phyloP scores from a whole-genome alignment of 1,140 invertebrate species.

The Aleiodes sp. region DNA sequence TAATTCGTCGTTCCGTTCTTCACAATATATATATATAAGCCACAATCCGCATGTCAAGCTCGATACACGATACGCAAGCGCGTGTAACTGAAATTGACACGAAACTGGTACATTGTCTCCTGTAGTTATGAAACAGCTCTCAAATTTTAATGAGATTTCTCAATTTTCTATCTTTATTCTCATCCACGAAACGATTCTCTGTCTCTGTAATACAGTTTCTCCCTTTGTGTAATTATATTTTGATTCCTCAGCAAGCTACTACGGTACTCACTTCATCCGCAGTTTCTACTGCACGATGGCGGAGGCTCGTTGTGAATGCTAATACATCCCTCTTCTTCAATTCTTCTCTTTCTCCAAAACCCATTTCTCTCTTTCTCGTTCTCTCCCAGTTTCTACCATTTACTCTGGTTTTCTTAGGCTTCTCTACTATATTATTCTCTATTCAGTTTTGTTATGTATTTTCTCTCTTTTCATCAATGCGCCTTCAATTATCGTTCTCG shows the following conservation, averaged over 20 bases:
- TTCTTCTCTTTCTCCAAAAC: slow-evolving; percentile 35
- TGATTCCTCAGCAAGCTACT: slow-evolving; percentile 57
- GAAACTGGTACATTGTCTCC: slow-evolving; percentile 45
- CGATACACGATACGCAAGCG: neutral
- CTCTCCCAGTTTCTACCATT: neutral
- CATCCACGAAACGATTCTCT: slow-evolving; percentile 50
- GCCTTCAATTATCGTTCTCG: no score
- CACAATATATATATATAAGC: neutral
- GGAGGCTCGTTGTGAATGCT: slow-evolving; percentile 53
- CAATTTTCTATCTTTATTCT: slow-evolving; percentile 52
- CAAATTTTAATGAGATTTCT: slow-evolving; percentile 66
- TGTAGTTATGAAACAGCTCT: slow-evolving; percentile 65
- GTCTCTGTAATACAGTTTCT: slow-evolving; percentile 52
- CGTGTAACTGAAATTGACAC: slow-evolving; percentile 58
- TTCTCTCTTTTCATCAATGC: no score
- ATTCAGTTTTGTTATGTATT: no score
- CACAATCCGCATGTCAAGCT: no score
- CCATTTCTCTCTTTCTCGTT: neutral
- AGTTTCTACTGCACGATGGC: neutral
- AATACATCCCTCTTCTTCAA: slow-evolving; percentile 46
- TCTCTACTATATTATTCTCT: neutral
- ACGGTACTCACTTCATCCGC: slow-evolving; percentile 20
- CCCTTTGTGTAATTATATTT: slow-evolving; percentile 67
- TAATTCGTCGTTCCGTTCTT: neutral
- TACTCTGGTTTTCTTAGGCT: neutral